Percentiles rank a stretch among this genome's conserved stretches.
Conservation (phyloP, 2,888 invertebrate species). For the Subacronicta megacephala region DNA sequence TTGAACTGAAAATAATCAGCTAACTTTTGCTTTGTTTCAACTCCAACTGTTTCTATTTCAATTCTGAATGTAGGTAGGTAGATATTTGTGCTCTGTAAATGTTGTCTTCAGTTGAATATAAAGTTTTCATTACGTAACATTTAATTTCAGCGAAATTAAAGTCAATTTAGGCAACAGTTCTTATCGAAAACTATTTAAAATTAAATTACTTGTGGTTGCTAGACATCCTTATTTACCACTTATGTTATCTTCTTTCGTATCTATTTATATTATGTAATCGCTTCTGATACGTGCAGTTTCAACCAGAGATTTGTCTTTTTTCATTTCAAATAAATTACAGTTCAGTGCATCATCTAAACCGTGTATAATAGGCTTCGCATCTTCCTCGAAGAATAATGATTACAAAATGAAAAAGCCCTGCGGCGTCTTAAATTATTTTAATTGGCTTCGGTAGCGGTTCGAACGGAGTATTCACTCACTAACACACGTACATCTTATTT, state of each 20-base stretch:
- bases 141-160: slow-evolving; percentile 7
- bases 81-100: slow-evolving; percentile 48
- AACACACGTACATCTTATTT: slow-evolving; percentile 61
- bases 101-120: slow-evolving; percentile 25
- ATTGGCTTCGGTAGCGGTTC: slow-evolving; percentile 89
- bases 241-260: slow-evolving; percentile 1
- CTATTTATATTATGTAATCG: slow-evolving; percentile 40
- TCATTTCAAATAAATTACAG: slow-evolving; percentile 78
- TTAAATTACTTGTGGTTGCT: not conserved
- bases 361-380: slow-evolving; percentile 85
- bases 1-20: slow-evolving; percentile 80
- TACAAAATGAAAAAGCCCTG: slow-evolving; percentile 87
- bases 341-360: slow-evolving; percentile 82
- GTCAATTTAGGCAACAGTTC: slow-evolving; percentile 1
- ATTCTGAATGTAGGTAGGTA: slow-evolving; percentile 34
- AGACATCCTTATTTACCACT: slow-evolving; percentile 7
- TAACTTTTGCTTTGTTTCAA: slow-evolving; percentile 73
- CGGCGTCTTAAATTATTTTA: slow-evolving; percentile 89
- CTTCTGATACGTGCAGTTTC: slow-evolving; percentile 52
- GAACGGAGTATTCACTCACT: slow-evolving; percentile 70
- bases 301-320: slow-evolving; percentile 57
- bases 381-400: slow-evolving; percentile 86
- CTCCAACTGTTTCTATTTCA: slow-evolving; percentile 68
- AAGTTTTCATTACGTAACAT: slow-evolving; percentile 39
- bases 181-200: not conserved